Conservation (phyloP, 92 coral and sea anemone genomes). For the Heteractis magnifica region DNA sequence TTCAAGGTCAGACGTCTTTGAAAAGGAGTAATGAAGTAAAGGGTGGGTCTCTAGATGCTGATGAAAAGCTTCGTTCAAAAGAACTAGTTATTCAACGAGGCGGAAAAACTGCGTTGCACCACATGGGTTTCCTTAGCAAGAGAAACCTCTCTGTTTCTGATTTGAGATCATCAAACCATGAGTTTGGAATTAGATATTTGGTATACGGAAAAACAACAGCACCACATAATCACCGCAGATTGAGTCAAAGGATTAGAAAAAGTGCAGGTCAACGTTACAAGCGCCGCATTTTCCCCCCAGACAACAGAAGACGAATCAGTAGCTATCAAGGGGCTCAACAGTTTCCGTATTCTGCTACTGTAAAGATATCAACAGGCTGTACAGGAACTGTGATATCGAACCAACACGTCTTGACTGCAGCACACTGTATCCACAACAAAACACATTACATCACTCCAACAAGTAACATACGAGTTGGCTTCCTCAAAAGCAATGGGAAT, state of each 20-base stretch:
- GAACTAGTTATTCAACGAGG: background rate
- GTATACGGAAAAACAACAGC: background rate
- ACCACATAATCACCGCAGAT: background rate
- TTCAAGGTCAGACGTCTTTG: background rate
- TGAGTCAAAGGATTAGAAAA: background rate
- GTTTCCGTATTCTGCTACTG: constrained; percentile 79
- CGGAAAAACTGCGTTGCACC: background rate
- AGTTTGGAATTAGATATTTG: background rate
- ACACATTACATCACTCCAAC: constrained; percentile 42
- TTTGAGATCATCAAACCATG: background rate
- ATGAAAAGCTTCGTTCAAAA: background rate
- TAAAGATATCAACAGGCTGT: constrained; percentile 78
- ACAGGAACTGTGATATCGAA: constrained; percentile 78
- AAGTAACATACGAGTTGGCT: constrained; percentile 64
- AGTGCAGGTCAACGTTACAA: constrained; percentile 9
- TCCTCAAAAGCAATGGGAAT: constrained; percentile 53
- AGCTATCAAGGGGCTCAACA: constrained; percentile 46
- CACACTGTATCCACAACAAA: constrained; percentile 93
- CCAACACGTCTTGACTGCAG: constrained; percentile 79
- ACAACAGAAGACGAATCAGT: constrained; percentile 39
- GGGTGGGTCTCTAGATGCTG: background rate
- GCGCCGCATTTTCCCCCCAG: constrained; percentile 55
- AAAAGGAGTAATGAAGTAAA: background rate
- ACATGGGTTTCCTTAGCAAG: background rate
- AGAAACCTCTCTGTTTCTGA: background rate